Base-by-base conservation (phyloP, 2,113 vertebrate species). In the Corythaeola cristata region DNA sequence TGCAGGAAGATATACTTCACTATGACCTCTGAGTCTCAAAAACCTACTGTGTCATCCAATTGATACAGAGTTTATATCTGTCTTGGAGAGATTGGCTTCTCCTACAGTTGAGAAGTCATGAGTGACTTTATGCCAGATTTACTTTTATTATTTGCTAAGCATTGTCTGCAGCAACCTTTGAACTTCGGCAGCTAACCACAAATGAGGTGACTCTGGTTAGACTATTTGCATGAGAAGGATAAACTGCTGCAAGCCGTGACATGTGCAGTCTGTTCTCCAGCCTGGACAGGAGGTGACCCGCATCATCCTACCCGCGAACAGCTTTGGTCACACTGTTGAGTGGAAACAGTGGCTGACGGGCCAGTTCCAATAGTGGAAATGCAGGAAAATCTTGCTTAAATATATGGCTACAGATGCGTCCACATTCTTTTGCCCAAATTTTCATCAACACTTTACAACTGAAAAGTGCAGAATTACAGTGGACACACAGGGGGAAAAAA, bases 101-200 rank as follows among this genome's bases (percentile, higher is more conserved):
- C 63, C 77, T 52, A 52, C 81, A 73, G 35, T 9, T 83, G 86
- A 75, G 81, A 94, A 97, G 69, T 44, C 78, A 80, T 66, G 73
- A 85, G n/a, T 88, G 80, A 89, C 74, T 97, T 94, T 75, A 92
- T 87, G 53, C 77, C 59, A 82, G 77, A 96, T 89, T 97, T 96
- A 45, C 79, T 94, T 93, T 71, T 69, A 73, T 90, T 77, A 83
- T 88, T 94, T 93, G 58, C 58, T 92, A 62, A 85, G 58, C 20
- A 21, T 66, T 92, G 88, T 94, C 73, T 15, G 5, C 30, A 66
- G 59, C 56, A 81, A 39, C 55, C 80, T 95, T 90, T 75, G 84
- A 90, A 63, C 45, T 53, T 63, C 64, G 62, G 50, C 41, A 90
- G 49, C 52, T 81, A 39, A 28, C 22, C 58, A 59, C 52, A 85